A percentile compares a stretch with the other conserved stretches of the same genome.
Conservation (phyloP, 1,140 invertebrate genomes). For the Philotrypesis tridentata region DNA sequence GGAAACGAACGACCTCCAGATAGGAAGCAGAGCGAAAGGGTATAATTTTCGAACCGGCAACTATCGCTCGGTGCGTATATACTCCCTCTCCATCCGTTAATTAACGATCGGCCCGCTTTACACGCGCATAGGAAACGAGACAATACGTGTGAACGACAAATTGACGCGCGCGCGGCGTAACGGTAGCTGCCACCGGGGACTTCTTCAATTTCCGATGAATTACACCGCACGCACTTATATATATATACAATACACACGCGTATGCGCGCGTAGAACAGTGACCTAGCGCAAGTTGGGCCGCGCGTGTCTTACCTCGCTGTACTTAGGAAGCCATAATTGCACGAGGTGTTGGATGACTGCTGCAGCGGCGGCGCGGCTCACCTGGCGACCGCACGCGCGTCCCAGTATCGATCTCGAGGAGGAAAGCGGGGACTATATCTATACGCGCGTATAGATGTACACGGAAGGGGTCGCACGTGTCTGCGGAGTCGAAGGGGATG, state of each 20-base stretch:
- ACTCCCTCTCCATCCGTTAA: not conserved
- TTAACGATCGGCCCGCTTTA: too few species aligned
- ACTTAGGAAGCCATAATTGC: constrained; percentile 43
- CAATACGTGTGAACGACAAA: not conserved
- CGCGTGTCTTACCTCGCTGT: not conserved
- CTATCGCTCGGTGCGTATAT: not conserved
- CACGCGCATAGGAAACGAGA: not conserved
- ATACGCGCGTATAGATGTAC: too few species aligned
- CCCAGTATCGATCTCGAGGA: constrained; percentile 39
- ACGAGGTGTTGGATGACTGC: constrained; percentile 44
- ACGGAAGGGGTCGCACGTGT: too few species aligned
- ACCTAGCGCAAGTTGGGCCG: not conserved
- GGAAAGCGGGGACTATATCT: not conserved
- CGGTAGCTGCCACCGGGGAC: not conserved
- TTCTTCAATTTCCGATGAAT: not conserved
- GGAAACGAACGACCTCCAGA: not conserved
- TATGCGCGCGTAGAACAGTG: not conserved
- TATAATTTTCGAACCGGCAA: not conserved
- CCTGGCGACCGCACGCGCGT: constrained; percentile 27
- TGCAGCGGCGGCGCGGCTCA: constrained; percentile 8
- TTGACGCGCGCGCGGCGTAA: not conserved
- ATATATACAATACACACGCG: too few species aligned
- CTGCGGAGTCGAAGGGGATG: too few species aligned
- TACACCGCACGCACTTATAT: too few species aligned
- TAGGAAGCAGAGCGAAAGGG: not conserved